Percentiles rank a stretch among this genome's conserved stretches.
phyloP scores from a whole-genome alignment of 2,113 vertebrate genomes.

The Lates calcarifer region DNA sequence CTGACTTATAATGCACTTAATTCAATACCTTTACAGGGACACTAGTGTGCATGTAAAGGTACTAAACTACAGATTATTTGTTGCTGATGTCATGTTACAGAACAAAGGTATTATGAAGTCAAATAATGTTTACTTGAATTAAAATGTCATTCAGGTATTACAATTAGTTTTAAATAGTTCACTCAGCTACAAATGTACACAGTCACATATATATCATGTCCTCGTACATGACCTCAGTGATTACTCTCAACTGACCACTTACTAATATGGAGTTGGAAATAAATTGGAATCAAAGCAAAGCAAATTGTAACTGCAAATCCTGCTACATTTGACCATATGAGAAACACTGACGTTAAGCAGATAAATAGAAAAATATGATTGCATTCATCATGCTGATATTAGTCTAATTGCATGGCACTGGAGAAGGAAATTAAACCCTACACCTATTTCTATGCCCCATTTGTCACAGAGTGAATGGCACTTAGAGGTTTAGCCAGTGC shows the following conservation, averaged over 20 bases:
- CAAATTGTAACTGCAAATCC: slow-evolving; percentile 2
- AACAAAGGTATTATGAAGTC: background rate
- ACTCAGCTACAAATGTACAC: too few species aligned
- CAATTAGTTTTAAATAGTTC: background rate
- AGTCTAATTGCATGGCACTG: slow-evolving; percentile 68
- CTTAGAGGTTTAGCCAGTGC: slow-evolving; percentile 51
- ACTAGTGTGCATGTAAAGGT: background rate
- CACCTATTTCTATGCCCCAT: slow-evolving; percentile 70
- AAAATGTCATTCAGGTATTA: background rate
- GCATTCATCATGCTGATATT: slow-evolving; percentile 76
- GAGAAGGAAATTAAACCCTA: slow-evolving; percentile 74
- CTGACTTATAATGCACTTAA: background rate
- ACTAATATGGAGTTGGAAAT: background rate
- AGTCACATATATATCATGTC: background rate
- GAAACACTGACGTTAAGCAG: slow-evolving; percentile 34
- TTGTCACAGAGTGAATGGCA: slow-evolving; percentile 73
- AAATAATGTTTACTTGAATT: background rate
- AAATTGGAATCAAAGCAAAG: slow-evolving; percentile 15
- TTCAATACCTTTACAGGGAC: background rate
- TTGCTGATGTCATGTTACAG: background rate
- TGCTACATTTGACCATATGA: slow-evolving; percentile 13
- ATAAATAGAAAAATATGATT: slow-evolving; percentile 64
- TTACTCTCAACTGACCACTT: background rate
- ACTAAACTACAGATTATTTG: background rate
- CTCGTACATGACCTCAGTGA: background rate